These are phyloP conservation scores for Linurgus olivaceus DNA, from an alignment of 2,797 vertebrate species.

Conservation along the genomic window DNA sequence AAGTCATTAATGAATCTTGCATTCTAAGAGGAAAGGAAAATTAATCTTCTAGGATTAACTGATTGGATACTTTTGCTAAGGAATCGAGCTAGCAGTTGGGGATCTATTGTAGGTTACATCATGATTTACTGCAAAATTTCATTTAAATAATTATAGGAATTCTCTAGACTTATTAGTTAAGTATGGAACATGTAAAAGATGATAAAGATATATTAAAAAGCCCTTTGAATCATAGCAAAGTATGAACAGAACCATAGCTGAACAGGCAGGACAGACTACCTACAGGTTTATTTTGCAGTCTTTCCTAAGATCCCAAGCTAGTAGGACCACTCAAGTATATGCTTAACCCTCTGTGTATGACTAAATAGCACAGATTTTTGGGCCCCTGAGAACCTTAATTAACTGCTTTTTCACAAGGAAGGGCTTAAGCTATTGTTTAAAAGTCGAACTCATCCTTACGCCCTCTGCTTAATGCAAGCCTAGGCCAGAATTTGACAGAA, in stretches of 20 bases:
- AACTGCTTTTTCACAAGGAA: not conserved
- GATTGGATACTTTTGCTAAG: not conserved
- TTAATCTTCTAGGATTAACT: slow-evolving; percentile 44
- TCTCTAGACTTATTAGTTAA: not conserved
- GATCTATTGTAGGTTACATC: not conserved
- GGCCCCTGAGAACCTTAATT: not conserved
- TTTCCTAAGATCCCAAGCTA: not conserved
- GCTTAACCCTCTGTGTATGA: fast-evolving
- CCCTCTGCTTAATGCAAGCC: not conserved
- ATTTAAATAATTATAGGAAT: not conserved
- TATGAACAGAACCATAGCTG: not conserved
- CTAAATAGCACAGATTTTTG: not conserved
- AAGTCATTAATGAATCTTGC: slow-evolving; percentile 62
- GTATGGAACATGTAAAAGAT: not conserved
- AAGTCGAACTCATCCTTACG: not conserved
- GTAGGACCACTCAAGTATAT: not conserved
- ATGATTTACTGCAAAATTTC: not conserved
- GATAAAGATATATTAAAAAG: not conserved
- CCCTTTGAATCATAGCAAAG: not conserved
- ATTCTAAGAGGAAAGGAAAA: slow-evolving; percentile 46
- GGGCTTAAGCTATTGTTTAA: not conserved
- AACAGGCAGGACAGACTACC: not conserved
- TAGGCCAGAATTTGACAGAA: not conserved
- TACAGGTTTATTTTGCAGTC: not conserved
- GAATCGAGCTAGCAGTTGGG: not conserved